Conservation (phyloP, 2,797 vertebrate genomes). For the Denticeps clupeoides region DNA sequence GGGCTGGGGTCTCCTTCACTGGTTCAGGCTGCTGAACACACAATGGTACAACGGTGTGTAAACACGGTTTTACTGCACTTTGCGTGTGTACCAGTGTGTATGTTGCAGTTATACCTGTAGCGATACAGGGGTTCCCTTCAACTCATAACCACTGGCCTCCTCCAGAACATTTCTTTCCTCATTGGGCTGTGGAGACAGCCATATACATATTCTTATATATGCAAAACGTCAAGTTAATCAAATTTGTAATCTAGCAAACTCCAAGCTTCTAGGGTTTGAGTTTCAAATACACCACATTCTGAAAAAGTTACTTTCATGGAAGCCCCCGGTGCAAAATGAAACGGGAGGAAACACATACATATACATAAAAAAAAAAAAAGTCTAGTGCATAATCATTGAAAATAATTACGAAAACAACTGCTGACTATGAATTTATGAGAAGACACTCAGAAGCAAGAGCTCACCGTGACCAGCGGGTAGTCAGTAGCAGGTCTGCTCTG, state of each 20-base stretch:
- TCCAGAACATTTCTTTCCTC: conserved; percentile 92
- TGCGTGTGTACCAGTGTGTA: not conserved
- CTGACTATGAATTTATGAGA: too few species aligned
- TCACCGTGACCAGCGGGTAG: conserved; percentile 87
- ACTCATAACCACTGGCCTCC: conserved; percentile 78
- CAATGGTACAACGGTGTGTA: not conserved
- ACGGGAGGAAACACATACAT: too few species aligned
- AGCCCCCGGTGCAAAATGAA: too few species aligned
- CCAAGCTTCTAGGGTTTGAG: too few species aligned
- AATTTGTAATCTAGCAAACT: not conserved
- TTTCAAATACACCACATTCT: too few species aligned
- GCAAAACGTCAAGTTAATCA: conserved; percentile 7
- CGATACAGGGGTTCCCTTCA: conserved; percentile 42
- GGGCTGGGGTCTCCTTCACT: conserved; percentile 28
- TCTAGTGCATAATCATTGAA: too few species aligned
- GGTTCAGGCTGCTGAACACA: conserved; percentile 27
- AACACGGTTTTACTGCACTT: not conserved
- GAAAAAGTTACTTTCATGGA: too few species aligned
- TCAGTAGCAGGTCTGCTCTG: conserved; percentile 72
- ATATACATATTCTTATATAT: conserved; percentile 1
- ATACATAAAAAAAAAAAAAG: too few species aligned
- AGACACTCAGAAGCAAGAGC: conserved; percentile 13
- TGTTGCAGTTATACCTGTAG: conserved; percentile 3
- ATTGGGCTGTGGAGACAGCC: conserved; percentile 79
- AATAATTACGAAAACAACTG: too few species aligned